These are phyloP conservation scores for Benitochromis conjunctus DNA, from an alignment of 2,113 vertebrate genomes.

Conservation along the genomic window DNA sequence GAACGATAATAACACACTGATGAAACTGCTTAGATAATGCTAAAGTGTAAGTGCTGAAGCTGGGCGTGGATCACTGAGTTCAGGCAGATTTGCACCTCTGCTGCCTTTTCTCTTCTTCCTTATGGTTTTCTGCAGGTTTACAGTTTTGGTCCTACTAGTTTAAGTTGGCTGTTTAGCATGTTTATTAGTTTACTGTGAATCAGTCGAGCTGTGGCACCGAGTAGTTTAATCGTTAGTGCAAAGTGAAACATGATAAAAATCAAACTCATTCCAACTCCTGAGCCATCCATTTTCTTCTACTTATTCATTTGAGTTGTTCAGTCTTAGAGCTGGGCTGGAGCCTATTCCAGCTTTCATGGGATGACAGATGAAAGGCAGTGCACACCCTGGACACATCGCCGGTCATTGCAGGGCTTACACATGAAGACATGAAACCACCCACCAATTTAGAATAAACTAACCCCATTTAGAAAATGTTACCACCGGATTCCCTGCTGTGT, in stretches of 20 bases:
- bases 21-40: background rate
- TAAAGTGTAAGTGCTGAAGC: background rate
- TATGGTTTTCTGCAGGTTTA: background rate
- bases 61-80: background rate
- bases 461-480: rapidly evolving
- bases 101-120: background rate
- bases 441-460: background rate
- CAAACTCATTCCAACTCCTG: background rate
- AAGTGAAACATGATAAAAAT: background rate
- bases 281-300: background rate
- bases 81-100: background rate
- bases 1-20: background rate
- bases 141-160: background rate
- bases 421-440: background rate
- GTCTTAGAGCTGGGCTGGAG: background rate
- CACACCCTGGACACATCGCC: background rate
- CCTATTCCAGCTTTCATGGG: background rate
- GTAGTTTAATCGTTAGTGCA: background rate
- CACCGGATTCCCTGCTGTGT: background rate
- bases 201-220: background rate
- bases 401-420: background rate
- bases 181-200: too few relatives aligned
- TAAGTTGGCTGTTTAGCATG: too few relatives aligned
- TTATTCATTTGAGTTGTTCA: background rate
- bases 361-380: background rate